Conservation (phyloP, 2,888 invertebrate genomes). For the Archaeoteleia sp. region DNA sequence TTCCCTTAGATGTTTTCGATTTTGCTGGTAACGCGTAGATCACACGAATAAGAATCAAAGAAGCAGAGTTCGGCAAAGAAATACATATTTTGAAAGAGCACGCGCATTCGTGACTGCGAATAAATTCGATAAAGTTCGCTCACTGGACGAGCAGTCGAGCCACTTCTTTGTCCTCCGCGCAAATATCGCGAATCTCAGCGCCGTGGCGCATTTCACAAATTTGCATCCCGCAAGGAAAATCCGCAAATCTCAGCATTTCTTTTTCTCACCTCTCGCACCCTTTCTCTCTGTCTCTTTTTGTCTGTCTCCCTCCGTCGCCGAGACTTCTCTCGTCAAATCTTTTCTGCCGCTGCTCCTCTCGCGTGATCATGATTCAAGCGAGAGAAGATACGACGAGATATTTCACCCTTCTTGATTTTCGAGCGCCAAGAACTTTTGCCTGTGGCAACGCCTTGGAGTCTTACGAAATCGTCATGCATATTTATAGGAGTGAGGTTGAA, state of each 20-base stretch:
- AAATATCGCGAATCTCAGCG: conserved; percentile 45
- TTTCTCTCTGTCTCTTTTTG: conserved; percentile 10
- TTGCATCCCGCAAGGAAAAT: conserved; percentile 52
- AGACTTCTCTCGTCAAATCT: conserved; percentile 32
- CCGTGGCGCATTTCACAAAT: conserved; percentile 34
- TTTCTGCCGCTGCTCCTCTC: conserved; percentile 24
- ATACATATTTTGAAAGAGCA: conserved; percentile 43
- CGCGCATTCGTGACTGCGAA: conserved; percentile 62
- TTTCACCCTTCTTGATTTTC: conserved; percentile 55
- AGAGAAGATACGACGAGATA: conserved; percentile 24
- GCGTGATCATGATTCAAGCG: conserved; percentile 42
- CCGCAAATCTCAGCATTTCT: conserved; percentile 39
- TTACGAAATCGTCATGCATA: conserved; percentile 45
- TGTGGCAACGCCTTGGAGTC: conserved; percentile 21
- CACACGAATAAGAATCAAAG: conserved; percentile 38
- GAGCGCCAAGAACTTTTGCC: conserved; percentile 39
- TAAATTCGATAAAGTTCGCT: conserved; percentile 61
- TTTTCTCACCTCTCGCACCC: conserved; percentile 13
- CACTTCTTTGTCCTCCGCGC: conserved; percentile 39
- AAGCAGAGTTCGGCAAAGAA: conserved; percentile 45
- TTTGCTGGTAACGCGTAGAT: conserved; percentile 36
- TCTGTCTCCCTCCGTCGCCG: background rate
- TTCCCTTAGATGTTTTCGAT: conserved; percentile 27
- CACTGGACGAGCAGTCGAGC: conserved; percentile 40
- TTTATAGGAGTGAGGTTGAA: conserved; percentile 44